Evolutionary conservation across 2,113 vertebrate genomes (phyloP).

Genomic region (Oryzias curvinotus): DNA sequence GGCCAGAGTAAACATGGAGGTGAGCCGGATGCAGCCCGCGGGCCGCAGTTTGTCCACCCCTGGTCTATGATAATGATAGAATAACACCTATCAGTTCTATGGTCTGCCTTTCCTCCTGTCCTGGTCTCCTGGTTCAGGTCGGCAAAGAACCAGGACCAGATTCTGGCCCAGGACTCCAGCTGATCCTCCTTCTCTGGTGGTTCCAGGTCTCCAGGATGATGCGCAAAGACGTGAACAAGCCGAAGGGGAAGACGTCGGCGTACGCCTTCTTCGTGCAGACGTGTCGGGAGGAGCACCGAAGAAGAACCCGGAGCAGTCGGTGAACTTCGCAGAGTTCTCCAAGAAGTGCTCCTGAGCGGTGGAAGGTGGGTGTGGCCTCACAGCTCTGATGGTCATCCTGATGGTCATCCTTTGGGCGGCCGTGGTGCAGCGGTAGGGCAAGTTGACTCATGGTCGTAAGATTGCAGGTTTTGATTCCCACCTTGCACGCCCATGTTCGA

Average conservation of each 20-base stretch:
- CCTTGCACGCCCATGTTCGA: too few relatives aligned
- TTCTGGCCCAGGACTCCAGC: background rate
- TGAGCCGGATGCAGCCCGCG: too few relatives aligned
- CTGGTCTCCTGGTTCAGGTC: too few relatives aligned
- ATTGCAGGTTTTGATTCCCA: too few relatives aligned
- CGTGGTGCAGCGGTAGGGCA: too few relatives aligned
- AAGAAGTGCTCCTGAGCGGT: conserved; percentile 94
- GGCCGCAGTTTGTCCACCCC: too few relatives aligned
- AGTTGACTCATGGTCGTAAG: too few relatives aligned
- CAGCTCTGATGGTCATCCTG: background rate
- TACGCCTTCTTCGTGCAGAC: conserved; percentile 96
- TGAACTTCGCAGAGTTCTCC: conserved; percentile 95
- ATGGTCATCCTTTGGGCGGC: too few relatives aligned
- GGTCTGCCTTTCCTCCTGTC: background rate
- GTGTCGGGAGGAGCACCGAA: conserved; percentile 93
- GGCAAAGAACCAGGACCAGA: background rate
- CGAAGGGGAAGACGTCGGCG: conserved; percentile 93
- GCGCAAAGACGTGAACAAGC: conserved; percentile 90
- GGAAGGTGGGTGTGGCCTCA: conserved; percentile 81
- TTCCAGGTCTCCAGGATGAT: conserved; percentile 80
- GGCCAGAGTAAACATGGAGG: too few relatives aligned
- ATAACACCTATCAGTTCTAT: background rate
- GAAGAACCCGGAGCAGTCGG: conserved; percentile 87
- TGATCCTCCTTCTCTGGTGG: background rate
- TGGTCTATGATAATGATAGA: too few relatives aligned